phyloP scores from a whole-genome alignment of 2,113 vertebrate species.

The Pholis gunnellus region DNA sequence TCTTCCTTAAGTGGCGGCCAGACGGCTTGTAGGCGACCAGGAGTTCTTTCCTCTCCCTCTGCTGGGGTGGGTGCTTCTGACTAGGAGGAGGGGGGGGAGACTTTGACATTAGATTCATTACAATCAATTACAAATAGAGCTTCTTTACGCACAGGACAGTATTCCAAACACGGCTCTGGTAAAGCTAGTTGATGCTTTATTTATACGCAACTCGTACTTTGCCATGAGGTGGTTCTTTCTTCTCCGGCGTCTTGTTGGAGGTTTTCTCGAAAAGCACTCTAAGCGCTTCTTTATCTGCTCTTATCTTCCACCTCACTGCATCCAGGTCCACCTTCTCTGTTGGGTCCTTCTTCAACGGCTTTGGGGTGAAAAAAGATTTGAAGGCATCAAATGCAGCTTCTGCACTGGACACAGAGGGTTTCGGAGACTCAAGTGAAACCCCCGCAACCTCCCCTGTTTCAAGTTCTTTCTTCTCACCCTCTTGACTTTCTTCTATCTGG shows the following conservation, averaged over 20 bases:
- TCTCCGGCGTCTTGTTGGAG: slow-evolving; percentile 77
- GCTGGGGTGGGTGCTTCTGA: slow-evolving; percentile 62
- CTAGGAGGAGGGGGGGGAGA: slow-evolving; percentile 27
- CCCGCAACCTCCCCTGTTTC: slow-evolving; percentile 36
- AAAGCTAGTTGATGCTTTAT: neutral
- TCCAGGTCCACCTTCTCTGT: slow-evolving; percentile 86
- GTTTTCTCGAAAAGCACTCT: slow-evolving; percentile 89
- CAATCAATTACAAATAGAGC: neutral
- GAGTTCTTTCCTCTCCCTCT: slow-evolving; percentile 92
- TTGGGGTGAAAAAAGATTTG: slow-evolving; percentile 91
- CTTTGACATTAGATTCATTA: neutral
- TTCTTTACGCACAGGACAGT: neutral
- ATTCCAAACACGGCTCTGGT: neutral
- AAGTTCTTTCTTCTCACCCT: slow-evolving; percentile 47
- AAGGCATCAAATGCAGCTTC: slow-evolving; percentile 93
- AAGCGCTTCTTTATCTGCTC: slow-evolving; percentile 88
- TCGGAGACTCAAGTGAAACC: slow-evolving; percentile 20
- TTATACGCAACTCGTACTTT: slow-evolving; percentile 70
- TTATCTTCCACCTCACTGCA: slow-evolving; percentile 88
- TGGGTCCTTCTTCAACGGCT: slow-evolving; percentile 87
- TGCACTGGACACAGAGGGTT: slow-evolving; percentile 69
- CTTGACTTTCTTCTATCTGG: slow-evolving; percentile 72
- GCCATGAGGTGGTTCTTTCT: slow-evolving; percentile 54
- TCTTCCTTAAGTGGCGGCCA: slow-evolving; percentile 96
- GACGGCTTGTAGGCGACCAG: slow-evolving; percentile 92